These are phyloP conservation scores for Cotesia glomerata DNA, from an alignment of 1,140 invertebrate genomes.

Conservation along the genomic window DNA sequence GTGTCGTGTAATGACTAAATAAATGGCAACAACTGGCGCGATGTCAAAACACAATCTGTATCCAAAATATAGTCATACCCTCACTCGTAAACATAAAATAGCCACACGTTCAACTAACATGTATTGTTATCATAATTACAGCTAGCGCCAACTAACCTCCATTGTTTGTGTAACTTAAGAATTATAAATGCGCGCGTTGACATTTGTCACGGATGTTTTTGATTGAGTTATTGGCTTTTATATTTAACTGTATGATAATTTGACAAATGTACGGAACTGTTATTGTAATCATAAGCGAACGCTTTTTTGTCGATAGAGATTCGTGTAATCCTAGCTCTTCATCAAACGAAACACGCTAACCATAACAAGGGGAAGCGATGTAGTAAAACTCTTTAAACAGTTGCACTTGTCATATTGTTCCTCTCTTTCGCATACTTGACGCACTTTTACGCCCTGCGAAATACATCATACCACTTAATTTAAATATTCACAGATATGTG, in stretches of 20 bases:
- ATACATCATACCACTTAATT: too few relatives aligned
- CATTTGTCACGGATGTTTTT: slow-evolving; percentile 62
- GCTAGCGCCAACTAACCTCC: neutral
- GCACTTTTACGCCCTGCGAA: neutral
- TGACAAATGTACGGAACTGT: too few relatives aligned
- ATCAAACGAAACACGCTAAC: too few relatives aligned
- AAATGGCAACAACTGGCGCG: slow-evolving; percentile 63
- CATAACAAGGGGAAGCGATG: too few relatives aligned
- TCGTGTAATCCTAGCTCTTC: too few relatives aligned
- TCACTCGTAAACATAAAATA: slow-evolving; percentile 50
- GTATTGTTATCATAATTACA: neutral
- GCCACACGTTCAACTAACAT: neutral
- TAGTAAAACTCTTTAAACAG: neutral
- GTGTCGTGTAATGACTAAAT: slow-evolving; percentile 62
- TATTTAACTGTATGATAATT: slow-evolving; percentile 41
- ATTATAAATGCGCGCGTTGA: slow-evolving; percentile 45
- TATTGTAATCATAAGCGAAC: too few relatives aligned
- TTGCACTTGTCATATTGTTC: slow-evolving; percentile 17
- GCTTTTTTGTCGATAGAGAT: too few relatives aligned
- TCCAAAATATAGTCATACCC: neutral
- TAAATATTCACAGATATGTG: too few relatives aligned
- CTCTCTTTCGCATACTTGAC: slow-evolving; percentile 12
- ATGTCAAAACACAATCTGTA: too few relatives aligned
- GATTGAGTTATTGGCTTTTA: slow-evolving; percentile 65
- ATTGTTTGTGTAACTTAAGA: too few relatives aligned